Base-by-base conservation (phyloP, 2,888 invertebrate genomes). In the Tanypteryx hageni region DNA sequence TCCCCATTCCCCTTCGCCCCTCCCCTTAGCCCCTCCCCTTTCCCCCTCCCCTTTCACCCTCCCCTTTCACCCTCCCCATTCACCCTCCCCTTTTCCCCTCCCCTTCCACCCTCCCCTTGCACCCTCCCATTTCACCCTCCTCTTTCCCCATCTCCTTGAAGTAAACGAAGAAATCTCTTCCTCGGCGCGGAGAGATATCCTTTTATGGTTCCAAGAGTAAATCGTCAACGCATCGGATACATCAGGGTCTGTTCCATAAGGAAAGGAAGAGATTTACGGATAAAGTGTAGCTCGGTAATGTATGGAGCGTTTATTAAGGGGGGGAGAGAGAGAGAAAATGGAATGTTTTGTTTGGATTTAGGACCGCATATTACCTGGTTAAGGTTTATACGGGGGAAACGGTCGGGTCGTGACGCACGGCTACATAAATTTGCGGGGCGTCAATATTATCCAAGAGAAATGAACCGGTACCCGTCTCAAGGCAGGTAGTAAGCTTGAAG, bases 291-390 rank as follows among this genome's bases (percentile, higher is more conserved):
- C 31, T 10, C 31, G 18, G 18, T 64, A 89, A 64, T 89, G 31
- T 18, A 89, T 89, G 68, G 3, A 64, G 64, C 61, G n/a, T 89
- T 89, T 68, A 64, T 89, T 44, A 76, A 27, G n/a, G n/a, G n/a
- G n/a, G n/a, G n/a, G n/a, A 18, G 64, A 27, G 44, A 44, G 44
- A 44, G 44, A 44, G 44, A 44, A 5, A 31, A 89, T 89, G 61
- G 44, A 58, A 18, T n/a, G 44, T 44, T 64, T 89, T 9, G 64
- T 64, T 0, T 64, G 83, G 83, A 83, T 83, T 83, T 44, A 22
- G 89, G 64, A 68, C 18, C 64, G 44, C 44, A 89, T 89, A 89
- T 68, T 89, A 89, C 89, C 44, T 44, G 89, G 64, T 89, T 89
- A 68, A 44, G 18, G 68, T 18, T 59, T 68, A 13, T 31, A 44